These are phyloP conservation scores for Microplitis deprimator DNA, from an alignment of 2,888 invertebrate genomes.

Conservation along the genomic window DNA sequence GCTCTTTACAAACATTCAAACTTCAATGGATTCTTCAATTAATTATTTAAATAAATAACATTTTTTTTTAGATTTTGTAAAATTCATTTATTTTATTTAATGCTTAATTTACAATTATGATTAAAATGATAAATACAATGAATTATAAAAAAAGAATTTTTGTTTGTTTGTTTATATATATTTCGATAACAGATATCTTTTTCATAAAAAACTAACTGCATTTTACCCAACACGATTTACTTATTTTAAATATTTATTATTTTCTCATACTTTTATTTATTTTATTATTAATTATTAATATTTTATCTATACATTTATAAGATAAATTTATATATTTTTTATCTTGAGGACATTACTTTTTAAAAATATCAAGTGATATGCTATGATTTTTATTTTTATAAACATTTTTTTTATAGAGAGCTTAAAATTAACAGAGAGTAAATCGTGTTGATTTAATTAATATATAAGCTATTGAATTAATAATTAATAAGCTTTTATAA, in stretches of 20 bases:
- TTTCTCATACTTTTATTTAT: constrained; percentile 4
- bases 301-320: not conserved
- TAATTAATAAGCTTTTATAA: not conserved
- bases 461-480: not conserved
- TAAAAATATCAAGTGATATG: not conserved
- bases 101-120: constrained; percentile 34
- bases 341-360: not conserved
- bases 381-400: not conserved
- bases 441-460: too few relatives aligned
- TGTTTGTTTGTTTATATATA: constrained; percentile 11
- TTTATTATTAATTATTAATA: not conserved
- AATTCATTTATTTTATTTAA: constrained; percentile 5
- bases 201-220: constrained; percentile 26
- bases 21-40: too few relatives aligned
- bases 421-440: not conserved
- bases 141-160: constrained; percentile 3
- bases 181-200: constrained; percentile 18
- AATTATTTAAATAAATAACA: too few relatives aligned
- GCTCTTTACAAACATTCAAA: not conserved
- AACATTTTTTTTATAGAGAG: not conserved
- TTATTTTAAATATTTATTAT: not conserved
- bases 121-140: constrained; percentile 43
- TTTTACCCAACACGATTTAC: not conserved
- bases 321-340: not conserved
- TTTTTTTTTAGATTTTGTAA: constrained; percentile 6